Conservation (phyloP, 2,888 invertebrate species). For the Nomada lathburiana region DNA sequence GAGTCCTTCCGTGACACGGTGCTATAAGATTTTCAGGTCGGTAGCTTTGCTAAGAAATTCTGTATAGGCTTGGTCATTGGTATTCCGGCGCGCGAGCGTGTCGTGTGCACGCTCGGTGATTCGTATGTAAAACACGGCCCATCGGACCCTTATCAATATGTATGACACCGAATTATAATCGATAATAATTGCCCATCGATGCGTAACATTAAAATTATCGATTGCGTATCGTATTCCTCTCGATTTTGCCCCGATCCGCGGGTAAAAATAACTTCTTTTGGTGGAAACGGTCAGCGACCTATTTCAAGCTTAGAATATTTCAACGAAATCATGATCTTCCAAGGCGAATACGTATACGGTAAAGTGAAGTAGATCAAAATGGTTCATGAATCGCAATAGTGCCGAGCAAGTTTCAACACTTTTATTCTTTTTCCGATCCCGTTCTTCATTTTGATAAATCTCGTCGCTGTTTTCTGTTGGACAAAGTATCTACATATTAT, state of each 20-base stretch:
- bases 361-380: too few species aligned
- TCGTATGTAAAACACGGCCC: slow-evolving; percentile 41
- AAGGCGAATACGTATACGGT: slow-evolving; percentile 5
- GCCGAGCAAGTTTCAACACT: too few species aligned
- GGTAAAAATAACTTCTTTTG: slow-evolving; percentile 47
- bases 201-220: slow-evolving; percentile 53
- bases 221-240: slow-evolving; percentile 52
- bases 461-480: too few species aligned
- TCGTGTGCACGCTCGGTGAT: slow-evolving; percentile 47
- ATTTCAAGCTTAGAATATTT: slow-evolving; percentile 67
- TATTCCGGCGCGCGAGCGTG: slow-evolving; percentile 36
- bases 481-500: too few species aligned
- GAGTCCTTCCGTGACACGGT: background rate
- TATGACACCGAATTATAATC: slow-evolving; percentile 50
- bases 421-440: too few species aligned
- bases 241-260: slow-evolving; percentile 23
- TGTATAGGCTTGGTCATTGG: slow-evolving; percentile 23
- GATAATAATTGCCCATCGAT: slow-evolving; percentile 49
- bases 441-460: too few species aligned
- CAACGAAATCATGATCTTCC: background rate
- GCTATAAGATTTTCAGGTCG: slow-evolving; percentile 33
- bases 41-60: slow-evolving; percentile 3
- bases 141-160: slow-evolving; percentile 42
- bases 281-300: slow-evolving; percentile 79
- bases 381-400: too few species aligned